Percentiles rank a stretch among this genome's conserved stretches.
Evolutionary conservation across 2,113 vertebrate genomes (phyloP).

Genomic region (Pipa parva): DNA sequence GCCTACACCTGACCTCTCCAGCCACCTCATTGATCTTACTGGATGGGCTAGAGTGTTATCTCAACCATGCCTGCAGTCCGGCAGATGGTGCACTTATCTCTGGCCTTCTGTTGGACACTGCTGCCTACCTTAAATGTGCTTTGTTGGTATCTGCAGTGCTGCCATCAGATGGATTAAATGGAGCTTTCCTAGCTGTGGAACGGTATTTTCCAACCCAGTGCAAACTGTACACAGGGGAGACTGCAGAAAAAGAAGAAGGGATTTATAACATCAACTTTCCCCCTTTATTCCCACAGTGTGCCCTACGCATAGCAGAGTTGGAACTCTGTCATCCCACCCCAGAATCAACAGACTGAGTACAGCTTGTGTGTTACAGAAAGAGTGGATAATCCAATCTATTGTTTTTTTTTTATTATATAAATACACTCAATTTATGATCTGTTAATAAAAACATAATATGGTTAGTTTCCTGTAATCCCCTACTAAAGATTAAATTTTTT

Average conservation of each 20-base stretch:
- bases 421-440: too few species aligned
- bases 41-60: constrained; percentile 18
- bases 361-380: too few species aligned
- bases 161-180: neutral
- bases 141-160: constrained; percentile 1
- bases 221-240: neutral
- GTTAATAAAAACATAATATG: too few species aligned
- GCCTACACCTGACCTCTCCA: neutral
- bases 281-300: neutral
- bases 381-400: too few species aligned
- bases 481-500: too few species aligned
- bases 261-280: neutral
- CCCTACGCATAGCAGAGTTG: neutral
- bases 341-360: too few species aligned
- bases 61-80: neutral
- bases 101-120: constrained; percentile 15
- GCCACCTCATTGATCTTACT: constrained; percentile 15
- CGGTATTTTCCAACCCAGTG: constrained; percentile 24
- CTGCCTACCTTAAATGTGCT: neutral
- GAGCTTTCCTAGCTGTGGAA: constrained; percentile 9
- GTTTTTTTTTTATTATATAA: too few species aligned
- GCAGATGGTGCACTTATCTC: constrained; percentile 9
- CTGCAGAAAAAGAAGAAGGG: neutral
- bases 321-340: too few species aligned
- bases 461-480: too few species aligned